Evolutionary conservation across 2,888 invertebrate species (phyloP).

Genomic region (Tachina lurida): DNA sequence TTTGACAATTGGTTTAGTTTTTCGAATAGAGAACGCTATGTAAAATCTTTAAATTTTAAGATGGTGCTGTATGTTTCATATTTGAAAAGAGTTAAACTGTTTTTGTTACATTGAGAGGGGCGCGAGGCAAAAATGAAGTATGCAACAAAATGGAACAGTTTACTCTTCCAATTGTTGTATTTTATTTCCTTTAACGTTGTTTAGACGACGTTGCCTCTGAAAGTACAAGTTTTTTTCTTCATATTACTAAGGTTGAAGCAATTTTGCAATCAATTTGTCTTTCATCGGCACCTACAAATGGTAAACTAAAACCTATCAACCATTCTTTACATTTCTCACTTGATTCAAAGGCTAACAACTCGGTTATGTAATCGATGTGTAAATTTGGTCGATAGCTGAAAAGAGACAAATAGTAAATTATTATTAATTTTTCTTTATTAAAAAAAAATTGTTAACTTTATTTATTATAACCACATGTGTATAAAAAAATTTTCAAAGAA

Average conservation of each 20-base stretch:
- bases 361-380: slow-evolving; percentile 92
- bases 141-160: slow-evolving; percentile 53
- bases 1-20: slow-evolving; percentile 48
- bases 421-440: neutral
- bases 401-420: slow-evolving; percentile 67
- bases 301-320: slow-evolving; percentile 91
- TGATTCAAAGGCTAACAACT: slow-evolving; percentile 94
- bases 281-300: slow-evolving; percentile 87
- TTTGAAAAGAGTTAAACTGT: slow-evolving; percentile 50
- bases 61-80: neutral
- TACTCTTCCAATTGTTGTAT: slow-evolving; percentile 47
- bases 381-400: slow-evolving; percentile 97
- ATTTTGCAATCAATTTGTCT: slow-evolving; percentile 95
- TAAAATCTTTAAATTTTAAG: slow-evolving; percentile 5
- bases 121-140: neutral
- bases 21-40: slow-evolving; percentile 59
- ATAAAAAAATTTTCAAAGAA: too few species aligned
- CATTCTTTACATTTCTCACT: slow-evolving; percentile 93
- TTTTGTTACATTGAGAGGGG: slow-evolving; percentile 37
- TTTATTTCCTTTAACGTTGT: slow-evolving; percentile 48
- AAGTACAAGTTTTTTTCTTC: slow-evolving; percentile 45
- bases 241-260: slow-evolving; percentile 77
- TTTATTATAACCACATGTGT: too few species aligned
- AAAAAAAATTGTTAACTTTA: too few species aligned
- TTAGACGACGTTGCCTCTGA: slow-evolving; percentile 39